Percentiles rank a stretch among this genome's conserved stretches.
These are phyloP conservation scores for Notodonta ziczac DNA, from an alignment of 2,888 invertebrate genomes.

Conservation along the genomic window DNA sequence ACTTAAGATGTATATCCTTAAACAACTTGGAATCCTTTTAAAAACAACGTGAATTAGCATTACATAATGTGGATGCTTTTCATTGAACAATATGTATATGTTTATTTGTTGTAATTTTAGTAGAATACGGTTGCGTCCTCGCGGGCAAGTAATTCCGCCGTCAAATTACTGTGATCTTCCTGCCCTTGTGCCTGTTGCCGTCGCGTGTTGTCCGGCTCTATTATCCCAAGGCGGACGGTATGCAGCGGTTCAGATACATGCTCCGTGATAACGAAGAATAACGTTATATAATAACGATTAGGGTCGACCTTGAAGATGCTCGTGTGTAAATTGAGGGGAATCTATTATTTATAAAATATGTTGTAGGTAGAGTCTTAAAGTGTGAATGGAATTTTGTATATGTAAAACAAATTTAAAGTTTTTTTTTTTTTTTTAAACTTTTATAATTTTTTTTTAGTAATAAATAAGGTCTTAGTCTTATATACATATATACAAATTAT, in stretches of 20 bases:
- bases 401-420: no score
- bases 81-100: no score
- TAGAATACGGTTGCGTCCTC: conserved; percentile 40
- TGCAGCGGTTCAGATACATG: conserved; percentile 53
- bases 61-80: no score
- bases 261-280: conserved; percentile 42
- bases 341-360: neutral
- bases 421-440: no score
- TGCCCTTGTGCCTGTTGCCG: conserved; percentile 69
- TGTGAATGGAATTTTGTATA: no score
- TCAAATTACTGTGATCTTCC: conserved; percentile 55
- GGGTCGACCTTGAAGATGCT: conserved; percentile 22
- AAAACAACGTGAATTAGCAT: no score
- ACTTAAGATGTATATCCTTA: no score
- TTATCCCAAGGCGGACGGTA: conserved; percentile 19
- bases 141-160: conserved; percentile 27
- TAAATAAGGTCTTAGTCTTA: no score
- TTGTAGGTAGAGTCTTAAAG: no score
- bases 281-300: conserved; percentile 23
- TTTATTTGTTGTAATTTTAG: conserved; percentile 2
- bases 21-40: no score
- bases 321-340: conserved; percentile 20
- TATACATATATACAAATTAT: no score
- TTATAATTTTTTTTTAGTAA: no score
- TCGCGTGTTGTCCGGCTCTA: conserved; percentile 56